Percentiles rank a stretch among this genome's conserved stretches.
Evolutionary conservation across 1,140 invertebrate species (phyloP).

Genomic region (Coptotermes formosanus): DNA sequence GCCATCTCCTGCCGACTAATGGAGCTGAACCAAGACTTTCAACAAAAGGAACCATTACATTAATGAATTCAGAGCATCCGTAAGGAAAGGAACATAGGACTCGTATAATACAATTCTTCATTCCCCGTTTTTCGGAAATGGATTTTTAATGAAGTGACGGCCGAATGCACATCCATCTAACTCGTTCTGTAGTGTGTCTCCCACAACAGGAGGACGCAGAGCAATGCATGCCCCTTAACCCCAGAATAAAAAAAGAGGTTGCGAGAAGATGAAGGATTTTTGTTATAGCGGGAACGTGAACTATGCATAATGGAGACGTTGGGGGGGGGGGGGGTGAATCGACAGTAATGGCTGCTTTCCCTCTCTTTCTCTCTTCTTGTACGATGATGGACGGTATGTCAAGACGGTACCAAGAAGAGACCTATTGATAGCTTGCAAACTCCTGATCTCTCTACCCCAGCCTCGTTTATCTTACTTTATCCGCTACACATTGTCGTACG

Average conservation of each 20-base stretch:
- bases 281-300: neutral
- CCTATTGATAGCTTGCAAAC: neutral
- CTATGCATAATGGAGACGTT: conserved; percentile 6
- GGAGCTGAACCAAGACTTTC: neutral
- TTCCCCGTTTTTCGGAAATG: neutral
- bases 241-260: neutral
- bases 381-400: neutral
- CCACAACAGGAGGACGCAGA: no score
- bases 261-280: neutral
- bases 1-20: neutral
- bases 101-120: neutral
- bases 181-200: neutral
- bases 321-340: neutral
- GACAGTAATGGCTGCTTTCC: neutral
- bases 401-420: neutral
- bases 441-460: neutral
- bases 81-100: neutral
- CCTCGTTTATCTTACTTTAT: conserved; percentile 3
- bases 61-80: neutral
- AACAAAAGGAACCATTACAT: conserved; percentile 7
- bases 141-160: conserved; percentile 8
- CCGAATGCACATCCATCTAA: neutral
- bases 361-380: neutral
- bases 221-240: neutral
- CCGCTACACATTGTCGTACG: neutral